phyloP scores from a whole-genome alignment of 1,140 invertebrate species.

The Choristoneura fumiferana region DNA sequence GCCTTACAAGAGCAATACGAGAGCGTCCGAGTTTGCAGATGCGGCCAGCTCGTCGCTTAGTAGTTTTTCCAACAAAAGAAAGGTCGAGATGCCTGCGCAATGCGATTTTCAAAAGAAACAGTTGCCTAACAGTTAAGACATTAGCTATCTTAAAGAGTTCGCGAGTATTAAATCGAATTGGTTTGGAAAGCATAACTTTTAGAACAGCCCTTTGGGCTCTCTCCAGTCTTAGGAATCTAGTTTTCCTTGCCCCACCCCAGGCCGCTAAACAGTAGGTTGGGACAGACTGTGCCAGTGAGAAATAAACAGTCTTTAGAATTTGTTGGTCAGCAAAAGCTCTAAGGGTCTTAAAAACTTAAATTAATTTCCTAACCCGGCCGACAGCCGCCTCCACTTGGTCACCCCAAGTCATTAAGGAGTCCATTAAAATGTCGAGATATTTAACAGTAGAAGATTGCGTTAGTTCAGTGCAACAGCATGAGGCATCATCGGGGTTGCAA shows the following conservation, averaged over 20 bases:
- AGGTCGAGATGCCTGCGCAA: not conserved
- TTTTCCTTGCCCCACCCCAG: constrained; percentile 20
- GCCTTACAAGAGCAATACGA: not conserved
- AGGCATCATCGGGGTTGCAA: not conserved
- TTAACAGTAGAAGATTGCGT: not conserved
- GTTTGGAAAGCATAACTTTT: not conserved
- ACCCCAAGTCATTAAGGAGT: constrained; percentile 20
- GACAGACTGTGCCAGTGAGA: too few relatives aligned
- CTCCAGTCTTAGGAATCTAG: too few relatives aligned
- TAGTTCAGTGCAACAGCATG: not conserved
- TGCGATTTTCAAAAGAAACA: not conserved
- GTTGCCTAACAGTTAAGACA: not conserved
- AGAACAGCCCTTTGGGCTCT: constrained; percentile 12
- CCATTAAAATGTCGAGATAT: too few relatives aligned
- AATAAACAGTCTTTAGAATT: constrained; percentile 23
- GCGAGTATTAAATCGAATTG: not conserved
- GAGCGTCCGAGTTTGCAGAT: not conserved
- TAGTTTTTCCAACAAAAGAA: too few relatives aligned
- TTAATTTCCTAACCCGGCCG: too few relatives aligned
- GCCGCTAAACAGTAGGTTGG: constrained; percentile 23
- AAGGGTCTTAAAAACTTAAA: constrained; percentile 29
- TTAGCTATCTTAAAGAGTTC: constrained; percentile 24
- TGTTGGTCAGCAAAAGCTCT: constrained; percentile 16
- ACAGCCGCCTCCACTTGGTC: constrained; percentile 20
- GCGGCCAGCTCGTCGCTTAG: too few relatives aligned